phyloP scores from a whole-genome alignment of 2,113 vertebrate species.

The Sapajus apella region DNA sequence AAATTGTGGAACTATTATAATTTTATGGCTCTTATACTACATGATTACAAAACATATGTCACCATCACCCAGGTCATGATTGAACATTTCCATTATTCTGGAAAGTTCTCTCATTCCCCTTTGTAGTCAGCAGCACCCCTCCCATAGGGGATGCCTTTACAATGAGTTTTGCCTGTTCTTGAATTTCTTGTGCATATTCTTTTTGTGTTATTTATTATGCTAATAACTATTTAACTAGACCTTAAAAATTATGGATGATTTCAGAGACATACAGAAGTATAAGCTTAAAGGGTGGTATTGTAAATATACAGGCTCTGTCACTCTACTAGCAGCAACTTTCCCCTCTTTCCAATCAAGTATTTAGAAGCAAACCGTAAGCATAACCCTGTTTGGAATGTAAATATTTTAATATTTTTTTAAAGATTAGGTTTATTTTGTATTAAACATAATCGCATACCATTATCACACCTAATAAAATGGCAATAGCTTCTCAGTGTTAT shows the following conservation, averaged over 20 bases:
- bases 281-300: background rate
- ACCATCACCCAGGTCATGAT: background rate
- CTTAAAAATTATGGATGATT: background rate
- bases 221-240: background rate
- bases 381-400: background rate
- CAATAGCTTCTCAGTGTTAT: background rate
- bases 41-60: background rate
- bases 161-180: background rate
- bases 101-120: background rate
- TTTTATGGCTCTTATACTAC: background rate
- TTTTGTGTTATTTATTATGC: background rate
- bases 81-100: background rate
- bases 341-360: background rate
- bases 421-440: background rate
- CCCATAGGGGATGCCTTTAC: background rate
- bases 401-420: constrained; percentile 29
- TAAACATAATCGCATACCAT: background rate
- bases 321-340: background rate
- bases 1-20: background rate
- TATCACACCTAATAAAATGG: background rate
- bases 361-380: background rate
- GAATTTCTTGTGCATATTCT: background rate
- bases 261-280: background rate
- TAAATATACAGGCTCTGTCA: background rate
- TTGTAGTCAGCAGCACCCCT: background rate